Percentiles rank a stretch among this genome's conserved stretches.
phyloP scores from a whole-genome alignment of 1,140 invertebrate genomes.

The Tetramorium parvispinum region DNA sequence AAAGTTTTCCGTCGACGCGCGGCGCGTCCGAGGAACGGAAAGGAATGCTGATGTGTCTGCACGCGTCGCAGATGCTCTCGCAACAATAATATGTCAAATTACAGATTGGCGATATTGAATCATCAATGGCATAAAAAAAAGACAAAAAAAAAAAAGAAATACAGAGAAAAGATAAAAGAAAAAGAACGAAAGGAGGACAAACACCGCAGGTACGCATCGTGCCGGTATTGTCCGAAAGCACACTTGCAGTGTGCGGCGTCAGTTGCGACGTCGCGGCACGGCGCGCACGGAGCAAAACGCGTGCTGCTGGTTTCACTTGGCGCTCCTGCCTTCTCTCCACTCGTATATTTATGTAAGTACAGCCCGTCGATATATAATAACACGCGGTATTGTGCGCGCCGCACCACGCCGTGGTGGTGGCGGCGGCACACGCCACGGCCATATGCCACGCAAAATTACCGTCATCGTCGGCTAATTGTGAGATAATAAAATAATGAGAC shows the following conservation, averaged over 20 bases:
- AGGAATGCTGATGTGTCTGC: conserved; percentile 48
- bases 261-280: conserved; percentile 80
- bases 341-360: conserved; percentile 81
- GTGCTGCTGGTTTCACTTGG: conserved; percentile 79
- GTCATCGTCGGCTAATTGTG: conserved; percentile 80
- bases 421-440: conserved; percentile 80
- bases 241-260: conserved; percentile 75
- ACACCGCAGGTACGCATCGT: conserved; percentile 60
- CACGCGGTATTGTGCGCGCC: conserved; percentile 77
- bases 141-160: conserved; percentile 5
- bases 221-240: conserved; percentile 81
- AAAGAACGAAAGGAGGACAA: conserved; percentile 65
- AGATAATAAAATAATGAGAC: conserved; percentile 81
- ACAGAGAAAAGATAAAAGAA: not conserved
- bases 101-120: conserved; percentile 82
- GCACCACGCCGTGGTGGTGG: not conserved
- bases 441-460: conserved; percentile 82
- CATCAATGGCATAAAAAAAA: conserved; percentile 72
- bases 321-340: conserved; percentile 60
- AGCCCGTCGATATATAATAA: conserved; percentile 79
- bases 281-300: conserved; percentile 73
- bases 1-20: conserved; percentile 71
- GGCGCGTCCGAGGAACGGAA: not conserved
- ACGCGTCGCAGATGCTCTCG: conserved; percentile 80
- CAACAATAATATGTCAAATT: conserved; percentile 81